phyloP scores from a whole-genome alignment of 2,797 vertebrate genomes.

The Peromyscus melanophrys region DNA sequence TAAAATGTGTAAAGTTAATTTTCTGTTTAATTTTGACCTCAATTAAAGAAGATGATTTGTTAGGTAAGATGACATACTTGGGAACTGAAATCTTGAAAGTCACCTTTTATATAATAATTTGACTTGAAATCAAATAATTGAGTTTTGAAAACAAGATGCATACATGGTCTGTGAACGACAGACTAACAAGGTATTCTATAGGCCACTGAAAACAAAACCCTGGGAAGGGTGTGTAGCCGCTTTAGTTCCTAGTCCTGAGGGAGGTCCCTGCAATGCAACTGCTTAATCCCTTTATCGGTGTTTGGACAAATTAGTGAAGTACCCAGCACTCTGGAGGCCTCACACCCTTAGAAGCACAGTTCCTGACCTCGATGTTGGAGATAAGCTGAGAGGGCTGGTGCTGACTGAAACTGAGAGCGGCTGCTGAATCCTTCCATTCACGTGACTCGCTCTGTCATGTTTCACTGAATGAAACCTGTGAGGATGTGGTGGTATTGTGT shows the following conservation, averaged over 20 bases:
- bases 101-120: not conserved
- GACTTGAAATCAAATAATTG: conserved; percentile 47
- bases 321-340: conserved; percentile 83
- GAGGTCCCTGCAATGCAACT: conserved; percentile 81
- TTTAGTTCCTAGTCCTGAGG: conserved; percentile 52
- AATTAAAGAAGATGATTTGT: conserved; percentile 29
- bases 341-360: conserved; percentile 86
- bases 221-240: conserved; percentile 17
- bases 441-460: conserved; percentile 90
- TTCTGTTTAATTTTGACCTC: conserved; percentile 44
- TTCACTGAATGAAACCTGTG: conserved; percentile 89
- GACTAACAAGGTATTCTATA: conserved; percentile 36
- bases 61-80: not conserved
- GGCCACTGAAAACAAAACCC: conserved; percentile 58
- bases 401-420: conserved; percentile 91
- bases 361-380: conserved; percentile 89
- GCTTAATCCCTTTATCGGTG: conserved; percentile 89
- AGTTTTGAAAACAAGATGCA: conserved; percentile 51
- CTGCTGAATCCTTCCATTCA: conserved; percentile 86
- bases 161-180: conserved; percentile 27
- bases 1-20: conserved; percentile 49
- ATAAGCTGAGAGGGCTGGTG: conserved; percentile 89
- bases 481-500: not conserved
- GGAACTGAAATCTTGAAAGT: conserved; percentile 55
- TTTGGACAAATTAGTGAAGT: conserved; percentile 90